Base-by-base conservation (phyloP, 2,888 invertebrate species). In the Toxonevra muliebris region DNA sequence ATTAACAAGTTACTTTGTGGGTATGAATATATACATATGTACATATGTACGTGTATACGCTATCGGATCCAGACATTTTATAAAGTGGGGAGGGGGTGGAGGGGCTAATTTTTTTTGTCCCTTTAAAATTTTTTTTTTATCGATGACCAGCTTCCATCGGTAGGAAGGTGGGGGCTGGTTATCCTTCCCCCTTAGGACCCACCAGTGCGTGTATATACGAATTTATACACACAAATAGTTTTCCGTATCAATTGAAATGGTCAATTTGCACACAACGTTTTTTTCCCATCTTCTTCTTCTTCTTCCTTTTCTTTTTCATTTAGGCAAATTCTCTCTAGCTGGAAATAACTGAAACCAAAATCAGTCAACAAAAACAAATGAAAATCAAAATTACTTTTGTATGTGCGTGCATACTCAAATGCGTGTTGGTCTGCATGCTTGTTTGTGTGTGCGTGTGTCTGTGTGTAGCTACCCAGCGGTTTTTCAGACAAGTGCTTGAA, bases 221-320 rank as follows among this genome's bases (percentile, higher is more conserved):
- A 48, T 13, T 13, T 57, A 3, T 20, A 40, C 40, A 0, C n/a
- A 17, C 41, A 41, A 58, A 15, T 41, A 59, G 5, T 48, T 48
- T 13, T 15, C 8, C 48, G 78, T 79, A 70, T 78, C 79, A 73
- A 68, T 69, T 74, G 78, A 80, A 80, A 77, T 80, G 77, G 80
- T 74, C 76, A 79, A 79, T 77, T 79, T 77, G 79, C 77, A 79
- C 77, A 79, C 77, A 80, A 74, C 80, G 74, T 80, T 78, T 79
- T 80, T 73, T 69, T 77, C 79, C 79, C 8, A n/a, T 4, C 7
- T 30, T 30, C 30, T 7, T 30, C 7, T 7, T 30, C 30, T 30
- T 7, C 30, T 30, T 30, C 30, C 30, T 30, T n/a, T n/a, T n/a
- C n/a, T n/a, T n/a, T n/a, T n/a, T n/a, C n/a, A n/a, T n/a, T n/a